Evolutionary conservation across 2,113 vertebrate genomes (phyloP).

Genomic region (Microtus oregoni): DNA sequence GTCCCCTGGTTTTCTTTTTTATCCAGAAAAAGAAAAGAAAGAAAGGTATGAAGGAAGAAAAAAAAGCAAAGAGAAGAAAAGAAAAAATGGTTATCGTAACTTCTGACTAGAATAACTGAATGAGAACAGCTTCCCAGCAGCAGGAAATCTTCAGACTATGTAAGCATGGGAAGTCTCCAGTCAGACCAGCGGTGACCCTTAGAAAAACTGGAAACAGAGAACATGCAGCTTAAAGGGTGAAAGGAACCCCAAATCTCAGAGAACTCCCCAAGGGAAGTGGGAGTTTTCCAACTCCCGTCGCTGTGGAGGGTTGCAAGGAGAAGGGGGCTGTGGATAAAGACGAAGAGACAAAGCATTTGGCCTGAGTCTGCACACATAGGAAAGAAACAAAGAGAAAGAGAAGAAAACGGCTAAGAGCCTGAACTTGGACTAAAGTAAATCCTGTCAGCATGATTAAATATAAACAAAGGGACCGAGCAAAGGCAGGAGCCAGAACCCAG

Average conservation of each 20-base stretch:
- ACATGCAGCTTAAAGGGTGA: constrained; percentile 7
- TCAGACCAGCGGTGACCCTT: constrained; percentile 45
- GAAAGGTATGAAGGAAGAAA: neutral
- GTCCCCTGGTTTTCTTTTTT: neutral
- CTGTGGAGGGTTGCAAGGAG: neutral
- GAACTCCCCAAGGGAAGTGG: neutral
- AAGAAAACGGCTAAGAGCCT: constrained; percentile 53
- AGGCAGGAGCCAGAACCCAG: constrained; percentile 60
- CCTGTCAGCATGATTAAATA: constrained; percentile 63
- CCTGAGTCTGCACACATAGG: neutral
- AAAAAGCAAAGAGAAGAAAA: neutral
- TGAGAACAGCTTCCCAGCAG: constrained; percentile 33
- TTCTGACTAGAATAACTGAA: constrained; percentile 51
- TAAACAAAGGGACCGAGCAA: constrained; percentile 28
- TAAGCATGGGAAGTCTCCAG: neutral
- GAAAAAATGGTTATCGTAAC: neutral
- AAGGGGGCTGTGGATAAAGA: neutral
- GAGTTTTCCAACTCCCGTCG: neutral
- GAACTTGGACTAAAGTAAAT: constrained; percentile 62
- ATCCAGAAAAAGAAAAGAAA: neutral
- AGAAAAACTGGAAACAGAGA: constrained; percentile 51
- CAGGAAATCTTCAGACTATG: constrained; percentile 49
- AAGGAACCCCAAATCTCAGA: neutral
- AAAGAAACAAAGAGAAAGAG: constrained; percentile 48
- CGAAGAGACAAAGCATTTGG: constrained; percentile 34